Conservation (phyloP, 2,888 invertebrate genomes). For the Amphipoea oculea region DNA sequence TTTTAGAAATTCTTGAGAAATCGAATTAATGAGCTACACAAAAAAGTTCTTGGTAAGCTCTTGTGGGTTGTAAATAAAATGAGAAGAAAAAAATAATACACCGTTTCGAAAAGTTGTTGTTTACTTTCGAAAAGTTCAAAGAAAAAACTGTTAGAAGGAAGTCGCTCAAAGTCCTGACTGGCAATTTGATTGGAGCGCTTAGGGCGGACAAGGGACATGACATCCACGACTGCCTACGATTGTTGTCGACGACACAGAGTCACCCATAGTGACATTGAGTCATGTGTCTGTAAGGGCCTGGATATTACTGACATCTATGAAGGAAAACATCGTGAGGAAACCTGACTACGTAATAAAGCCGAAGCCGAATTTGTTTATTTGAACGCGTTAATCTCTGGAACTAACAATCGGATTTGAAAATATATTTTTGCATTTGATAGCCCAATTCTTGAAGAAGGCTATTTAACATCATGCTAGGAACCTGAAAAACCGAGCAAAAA, state of each 20-base stretch:
- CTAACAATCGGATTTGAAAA: too few relatives aligned
- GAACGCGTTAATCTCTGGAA: too few relatives aligned
- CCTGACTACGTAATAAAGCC: not conserved
- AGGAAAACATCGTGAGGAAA: not conserved
- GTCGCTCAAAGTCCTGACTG: not conserved
- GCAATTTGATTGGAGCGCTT: not conserved
- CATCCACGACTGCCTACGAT: not conserved
- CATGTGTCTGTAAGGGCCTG: not conserved
- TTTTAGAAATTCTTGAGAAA: conserved; percentile 23
- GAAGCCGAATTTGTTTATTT: too few relatives aligned
- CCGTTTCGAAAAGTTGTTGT: not conserved
- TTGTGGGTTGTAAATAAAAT: conserved; percentile 13
- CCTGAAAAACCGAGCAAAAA: too few relatives aligned
- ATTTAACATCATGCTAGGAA: too few relatives aligned
- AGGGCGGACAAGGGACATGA: not conserved
- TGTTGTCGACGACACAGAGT: not conserved
- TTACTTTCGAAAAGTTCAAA: not conserved
- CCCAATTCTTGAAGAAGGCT: too few relatives aligned
- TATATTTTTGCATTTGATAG: too few relatives aligned
- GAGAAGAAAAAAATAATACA: not conserved
- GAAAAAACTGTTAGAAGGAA: not conserved
- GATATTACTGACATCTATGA: not conserved
- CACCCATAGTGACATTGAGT: not conserved
- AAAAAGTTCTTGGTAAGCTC: conserved; percentile 33
- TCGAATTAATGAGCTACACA: conserved; percentile 38